phyloP scores from a whole-genome alignment of 1,140 invertebrate genomes.

The Meloidogyne chitwoodi region DNA sequence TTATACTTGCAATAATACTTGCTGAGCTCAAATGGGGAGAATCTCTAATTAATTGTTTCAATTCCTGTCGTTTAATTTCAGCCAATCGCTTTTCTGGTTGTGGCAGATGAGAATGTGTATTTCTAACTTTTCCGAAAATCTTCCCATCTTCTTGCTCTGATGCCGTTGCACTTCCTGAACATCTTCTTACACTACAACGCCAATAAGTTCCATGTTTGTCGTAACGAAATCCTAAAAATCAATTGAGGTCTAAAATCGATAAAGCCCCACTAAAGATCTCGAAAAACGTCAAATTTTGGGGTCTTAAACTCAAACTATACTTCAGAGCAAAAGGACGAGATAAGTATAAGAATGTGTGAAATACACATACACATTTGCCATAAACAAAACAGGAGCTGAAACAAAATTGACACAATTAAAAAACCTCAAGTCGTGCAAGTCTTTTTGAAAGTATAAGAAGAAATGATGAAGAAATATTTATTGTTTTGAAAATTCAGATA shows the following conservation, averaged over 20 bases:
- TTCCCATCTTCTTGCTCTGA: conserved; percentile 4
- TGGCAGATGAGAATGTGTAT: background rate
- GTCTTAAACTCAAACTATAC: too few relatives aligned
- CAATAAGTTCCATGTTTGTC: background rate
- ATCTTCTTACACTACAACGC: background rate
- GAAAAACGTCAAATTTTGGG: too few relatives aligned
- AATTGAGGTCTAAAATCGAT: too few relatives aligned
- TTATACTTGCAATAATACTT: background rate
- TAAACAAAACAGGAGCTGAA: background rate
- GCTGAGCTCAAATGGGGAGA: background rate
- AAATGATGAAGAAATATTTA: background rate
- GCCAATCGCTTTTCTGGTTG: background rate
- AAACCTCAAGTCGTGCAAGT: background rate
- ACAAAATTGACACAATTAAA: background rate
- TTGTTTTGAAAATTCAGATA: background rate
- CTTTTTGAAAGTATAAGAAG: background rate
- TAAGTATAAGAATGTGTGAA: background rate
- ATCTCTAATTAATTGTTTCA: background rate
- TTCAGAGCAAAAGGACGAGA: background rate
- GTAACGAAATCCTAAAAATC: too few relatives aligned
- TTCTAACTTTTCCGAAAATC: background rate
- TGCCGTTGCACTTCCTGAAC: background rate
- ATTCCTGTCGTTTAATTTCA: background rate
- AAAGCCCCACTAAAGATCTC: too few relatives aligned
- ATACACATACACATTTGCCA: background rate